These are phyloP conservation scores for Saccostrea echinata DNA, from an alignment of 1,140 invertebrate genomes.

Conservation along the genomic window DNA sequence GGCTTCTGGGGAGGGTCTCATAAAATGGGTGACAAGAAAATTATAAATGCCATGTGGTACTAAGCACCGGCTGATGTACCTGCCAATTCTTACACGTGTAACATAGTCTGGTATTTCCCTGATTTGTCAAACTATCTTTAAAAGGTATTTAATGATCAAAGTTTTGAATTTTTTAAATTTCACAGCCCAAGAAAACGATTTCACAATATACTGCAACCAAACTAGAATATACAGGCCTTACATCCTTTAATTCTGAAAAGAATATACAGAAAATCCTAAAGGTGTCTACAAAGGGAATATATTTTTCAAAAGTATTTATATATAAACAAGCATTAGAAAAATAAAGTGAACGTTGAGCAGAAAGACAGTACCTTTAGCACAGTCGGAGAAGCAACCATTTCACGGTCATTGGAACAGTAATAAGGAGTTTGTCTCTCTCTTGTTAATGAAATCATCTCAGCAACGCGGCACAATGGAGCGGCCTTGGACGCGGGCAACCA, in stretches of 20 bases:
- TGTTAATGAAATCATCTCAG: conserved; percentile 27
- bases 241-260: background rate
- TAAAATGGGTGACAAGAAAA: background rate
- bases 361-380: background rate
- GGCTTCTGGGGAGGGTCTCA: background rate
- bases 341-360: too few relatives aligned
- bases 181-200: background rate
- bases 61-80: background rate
- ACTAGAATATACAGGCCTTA: background rate
- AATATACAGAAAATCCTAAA: too few relatives aligned
- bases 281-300: too few relatives aligned
- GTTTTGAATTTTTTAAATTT: background rate
- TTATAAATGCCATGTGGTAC: background rate
- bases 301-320: too few relatives aligned
- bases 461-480: conserved; percentile 15
- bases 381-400: conserved; percentile 22
- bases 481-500: background rate
- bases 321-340: too few relatives aligned
- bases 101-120: background rate
- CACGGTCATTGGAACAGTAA: conserved; percentile 36
- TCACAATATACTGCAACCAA: conserved; percentile 11
- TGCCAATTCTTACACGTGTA: background rate
- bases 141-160: conserved; percentile 29
- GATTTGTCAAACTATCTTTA: conserved; percentile 17
- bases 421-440: background rate